Evolutionary conservation across 2,113 vertebrate genomes (phyloP), one percentile per base, ranked within the genome.

Genomic region (Uria aalge): DNA sequence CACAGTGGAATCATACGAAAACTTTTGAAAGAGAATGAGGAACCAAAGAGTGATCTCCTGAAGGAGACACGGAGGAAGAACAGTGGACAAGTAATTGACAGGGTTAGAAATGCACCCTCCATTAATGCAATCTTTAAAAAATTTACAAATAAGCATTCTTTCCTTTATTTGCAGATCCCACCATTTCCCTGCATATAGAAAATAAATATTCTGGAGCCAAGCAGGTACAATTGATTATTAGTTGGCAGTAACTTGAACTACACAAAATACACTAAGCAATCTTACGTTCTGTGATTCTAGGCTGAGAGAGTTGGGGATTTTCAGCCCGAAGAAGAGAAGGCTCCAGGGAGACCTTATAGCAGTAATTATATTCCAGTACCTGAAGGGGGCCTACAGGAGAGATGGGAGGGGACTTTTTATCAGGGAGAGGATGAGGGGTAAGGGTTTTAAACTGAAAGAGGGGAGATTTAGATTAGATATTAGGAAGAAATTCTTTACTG

Each of bases 161-260:
- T 75, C n/a, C 16, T 78, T 62, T 29, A 30, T 79, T 83, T 68
- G 56, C 26, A 78, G n/a, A n/a, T 72, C 19, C 26, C 15, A 41
- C 17, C 1, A 4, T 40, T 75, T 27, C 52, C 34, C 22, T 77
- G 19, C 27, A 71, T 36, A 48, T 24, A 50, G 20, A 43, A 86
- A 88, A 76, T 40, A 80, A 72, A 60, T 52, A 64, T 36, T 8
- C 30, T 74, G 59, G 14, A 83, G 43, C 12, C 8, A 63, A 64
- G 47, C 11, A 80, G 15, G 20, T 64, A 12, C 8, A 40, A 47
- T 53, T 96, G 94, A 96, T 97, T 94, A 97, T 96, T 97, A 98
- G 93, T 95, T 92, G 89, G 71, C 94, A 92, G 96, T 92, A 97
- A 94, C 87, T 97, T 97, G 95, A 97, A 97, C 90, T 96, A 94